Evolutionary conservation across 2,113 vertebrate genomes (phyloP).

Genomic region (Harpagus bidentatus): DNA sequence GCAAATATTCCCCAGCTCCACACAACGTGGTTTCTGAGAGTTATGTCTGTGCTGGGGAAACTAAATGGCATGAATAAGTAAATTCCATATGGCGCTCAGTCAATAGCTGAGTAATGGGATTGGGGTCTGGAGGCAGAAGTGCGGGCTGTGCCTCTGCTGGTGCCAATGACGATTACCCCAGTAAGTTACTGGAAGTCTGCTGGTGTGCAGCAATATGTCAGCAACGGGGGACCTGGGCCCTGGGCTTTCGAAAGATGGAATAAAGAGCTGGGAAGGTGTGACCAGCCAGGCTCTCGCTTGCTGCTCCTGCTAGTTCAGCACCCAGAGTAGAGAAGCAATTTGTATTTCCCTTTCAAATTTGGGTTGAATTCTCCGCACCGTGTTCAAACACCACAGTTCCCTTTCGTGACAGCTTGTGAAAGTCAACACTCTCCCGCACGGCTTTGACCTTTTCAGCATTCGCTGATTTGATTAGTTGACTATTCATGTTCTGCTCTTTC

Average conservation of each 20-base stretch:
- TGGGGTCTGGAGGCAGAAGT: neutral
- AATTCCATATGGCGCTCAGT: neutral
- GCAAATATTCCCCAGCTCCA: neutral
- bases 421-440: neutral
- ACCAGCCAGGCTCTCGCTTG: neutral
- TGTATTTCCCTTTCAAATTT: neutral
- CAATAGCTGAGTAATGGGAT: neutral
- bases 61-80: neutral
- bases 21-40: neutral
- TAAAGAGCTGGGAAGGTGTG: neutral
- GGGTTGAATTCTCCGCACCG: neutral
- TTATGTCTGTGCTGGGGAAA: neutral
- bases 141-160: neutral
- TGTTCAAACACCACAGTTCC: neutral
- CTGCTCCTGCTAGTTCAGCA: neutral
- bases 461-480: slow-evolving; percentile 19
- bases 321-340: neutral
- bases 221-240: too few species aligned
- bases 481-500: neutral
- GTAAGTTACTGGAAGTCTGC: neutral
- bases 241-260: neutral
- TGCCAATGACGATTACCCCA: neutral
- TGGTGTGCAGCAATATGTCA: too few species aligned
- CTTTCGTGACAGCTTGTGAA: neutral
- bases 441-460: slow-evolving; percentile 59